phyloP scores from a whole-genome alignment of 2,888 invertebrate genomes.

The Tubulanus polymorphus region DNA sequence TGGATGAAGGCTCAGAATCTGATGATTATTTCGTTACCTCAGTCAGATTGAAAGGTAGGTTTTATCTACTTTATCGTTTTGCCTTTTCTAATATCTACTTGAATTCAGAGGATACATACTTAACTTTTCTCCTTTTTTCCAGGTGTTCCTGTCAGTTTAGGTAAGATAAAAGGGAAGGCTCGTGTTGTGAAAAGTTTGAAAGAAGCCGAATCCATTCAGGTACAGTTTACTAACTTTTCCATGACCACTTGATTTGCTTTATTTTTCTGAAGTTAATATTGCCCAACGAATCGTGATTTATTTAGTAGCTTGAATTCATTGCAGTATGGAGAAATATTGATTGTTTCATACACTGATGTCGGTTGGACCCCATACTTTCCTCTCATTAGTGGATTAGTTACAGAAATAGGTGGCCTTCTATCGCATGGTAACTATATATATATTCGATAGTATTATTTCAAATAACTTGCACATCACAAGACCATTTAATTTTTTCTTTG shows the following conservation, averaged over 20 bases:
- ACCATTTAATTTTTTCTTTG: constrained; percentile 10
- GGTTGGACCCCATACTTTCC: constrained; percentile 85
- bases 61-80: background rate
- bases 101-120: background rate
- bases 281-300: no score
- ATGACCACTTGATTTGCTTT: background rate
- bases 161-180: constrained; percentile 66
- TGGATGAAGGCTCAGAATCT: constrained; percentile 9
- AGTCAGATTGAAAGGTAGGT: constrained; percentile 25
- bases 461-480: background rate
- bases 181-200: constrained; percentile 67
- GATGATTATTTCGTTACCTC: constrained; percentile 19
- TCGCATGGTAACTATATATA: constrained; percentile 65
- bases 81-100: background rate
- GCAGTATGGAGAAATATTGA: constrained; percentile 67
- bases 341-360: constrained; percentile 74
- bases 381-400: constrained; percentile 71
- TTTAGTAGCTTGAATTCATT: constrained; percentile 13
- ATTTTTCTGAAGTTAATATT: no score
- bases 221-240: constrained; percentile 20
- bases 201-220: constrained; percentile 60
- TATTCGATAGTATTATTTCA: background rate
- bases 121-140: constrained; percentile 31
- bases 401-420: constrained; percentile 77
- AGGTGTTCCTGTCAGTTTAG: constrained; percentile 71